These are phyloP conservation scores for Aphaenogaster rudis DNA, from an alignment of 1,140 invertebrate genomes.

Conservation along the genomic window DNA sequence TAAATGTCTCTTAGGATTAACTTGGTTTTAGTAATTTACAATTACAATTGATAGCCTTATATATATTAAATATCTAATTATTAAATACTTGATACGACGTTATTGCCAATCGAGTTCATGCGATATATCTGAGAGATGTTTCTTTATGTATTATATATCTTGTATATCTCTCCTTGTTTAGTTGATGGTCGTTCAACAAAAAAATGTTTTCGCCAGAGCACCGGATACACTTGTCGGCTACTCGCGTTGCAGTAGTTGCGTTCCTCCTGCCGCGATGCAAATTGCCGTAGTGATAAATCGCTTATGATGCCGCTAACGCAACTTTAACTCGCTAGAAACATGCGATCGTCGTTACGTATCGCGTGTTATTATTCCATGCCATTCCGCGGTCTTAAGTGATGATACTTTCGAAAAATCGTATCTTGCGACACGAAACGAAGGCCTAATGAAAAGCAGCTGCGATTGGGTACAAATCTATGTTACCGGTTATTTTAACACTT, in stretches of 20 bases:
- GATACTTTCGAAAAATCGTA: slow-evolving; percentile 3
- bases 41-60: too few species aligned
- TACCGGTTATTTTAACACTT: background rate
- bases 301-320: slow-evolving; percentile 28
- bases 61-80: background rate
- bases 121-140: background rate
- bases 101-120: background rate
- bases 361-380: slow-evolving; percentile 27
- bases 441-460: background rate
- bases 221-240: slow-evolving; percentile 24
- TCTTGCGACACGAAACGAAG: background rate
- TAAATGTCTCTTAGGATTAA: background rate
- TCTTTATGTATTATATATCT: background rate
- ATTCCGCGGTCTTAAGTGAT: background rate
- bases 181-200: background rate
- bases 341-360: slow-evolving; percentile 18
- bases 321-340: slow-evolving; percentile 24
- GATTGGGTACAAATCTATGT: background rate
- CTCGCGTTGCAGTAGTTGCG: background rate
- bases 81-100: background rate
- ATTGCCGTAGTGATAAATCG: slow-evolving; percentile 28
- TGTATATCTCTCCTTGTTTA: background rate
- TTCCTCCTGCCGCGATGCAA: slow-evolving; percentile 22
- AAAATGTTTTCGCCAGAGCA: background rate
- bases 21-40: background rate